A percentile compares a stretch with the other conserved stretches of the same genome.
These are phyloP conservation scores for Marmota flaviventris DNA, from an alignment of 2,113 vertebrate species.

Conservation along the genomic window DNA sequence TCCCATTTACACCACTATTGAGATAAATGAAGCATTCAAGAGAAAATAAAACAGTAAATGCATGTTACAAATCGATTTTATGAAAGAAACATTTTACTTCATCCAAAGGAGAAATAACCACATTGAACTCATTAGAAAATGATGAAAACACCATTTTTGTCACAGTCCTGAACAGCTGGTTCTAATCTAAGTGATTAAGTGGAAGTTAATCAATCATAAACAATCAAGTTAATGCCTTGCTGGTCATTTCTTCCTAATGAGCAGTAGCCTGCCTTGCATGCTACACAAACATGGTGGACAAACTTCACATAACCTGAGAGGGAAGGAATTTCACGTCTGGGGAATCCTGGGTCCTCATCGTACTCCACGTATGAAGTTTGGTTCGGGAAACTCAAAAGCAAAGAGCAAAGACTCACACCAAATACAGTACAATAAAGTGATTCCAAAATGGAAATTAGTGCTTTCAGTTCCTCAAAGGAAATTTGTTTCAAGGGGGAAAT, in stretches of 20 bases:
- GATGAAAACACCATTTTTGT: conserved; percentile 65
- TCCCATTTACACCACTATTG: conserved; percentile 33
- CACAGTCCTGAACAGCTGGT: not conserved
- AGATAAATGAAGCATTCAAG: conserved; percentile 68
- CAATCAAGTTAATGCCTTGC: not conserved
- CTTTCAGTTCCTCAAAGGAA: conserved; percentile 50
- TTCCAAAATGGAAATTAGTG: conserved; percentile 16
- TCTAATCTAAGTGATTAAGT: conserved; percentile 52
- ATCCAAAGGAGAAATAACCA: conserved; percentile 60
- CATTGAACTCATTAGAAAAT: conserved; percentile 69
- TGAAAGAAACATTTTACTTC: conserved; percentile 41
- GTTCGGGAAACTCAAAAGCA: not conserved
- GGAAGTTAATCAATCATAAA: conserved; percentile 58
- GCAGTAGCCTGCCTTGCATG: not conserved
- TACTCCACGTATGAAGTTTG: not conserved
- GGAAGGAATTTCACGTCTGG: not conserved
- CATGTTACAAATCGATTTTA: conserved; percentile 51
- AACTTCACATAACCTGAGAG: not conserved
- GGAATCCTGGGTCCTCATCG: not conserved
- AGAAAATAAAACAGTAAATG: conserved; percentile 69
- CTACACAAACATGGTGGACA: not conserved
- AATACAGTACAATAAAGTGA: not conserved
- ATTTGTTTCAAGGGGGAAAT: conserved; percentile 19
- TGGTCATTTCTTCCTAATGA: conserved; percentile 18
- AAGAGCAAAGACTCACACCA: not conserved